Base-by-base conservation (phyloP, 2,888 invertebrate species). In the Troglohyphantes excavatus region DNA sequence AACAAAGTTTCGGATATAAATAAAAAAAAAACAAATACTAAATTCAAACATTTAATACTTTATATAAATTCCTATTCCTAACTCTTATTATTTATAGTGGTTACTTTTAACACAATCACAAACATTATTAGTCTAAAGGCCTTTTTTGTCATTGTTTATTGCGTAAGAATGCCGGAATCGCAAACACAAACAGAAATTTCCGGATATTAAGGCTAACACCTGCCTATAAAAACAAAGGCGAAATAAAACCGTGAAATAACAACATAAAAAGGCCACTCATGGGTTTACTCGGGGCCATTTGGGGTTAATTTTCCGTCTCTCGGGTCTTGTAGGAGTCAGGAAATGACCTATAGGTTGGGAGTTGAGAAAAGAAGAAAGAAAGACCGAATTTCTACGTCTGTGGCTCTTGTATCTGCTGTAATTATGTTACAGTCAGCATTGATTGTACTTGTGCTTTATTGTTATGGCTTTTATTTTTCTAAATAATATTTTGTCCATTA, bases 231-330 rank as follows among this genome's bases (percentile, higher is more conserved):
- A 78, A 63, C 78, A 78, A 65, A 78, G 63, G 23, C 43, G 39
- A 59, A 65, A 43, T 23, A 46, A 68, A 53, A 81, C 27, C 53
- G 27, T 46, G 39, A 53, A 68, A 81, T 29, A 53, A 81, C 19
- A 43, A 53, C 23, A 26, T 2, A 27, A 82, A 70, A 82, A 70
- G 61, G 33, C 70, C 72, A 72, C 82, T 72, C 70, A 9, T 39
- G 39, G 72, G 70, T 82, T 82, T 82, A 82, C 39, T 82, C 21
- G n/a, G 23, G 61, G 70, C 61, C 82, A 72, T 82, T 82, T 82
- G 70, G 70, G 82, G 82, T 82, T 82, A 72, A 82, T 82, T 82
- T 82, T 72, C 39, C 61, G 61, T 82, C 82, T 68, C 82, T 39
- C 27, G 72, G 23, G 82, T 23, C 82, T 82, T 59, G 72, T 72